These are phyloP conservation scores for Acronicta aceris DNA, from an alignment of 2,888 invertebrate genomes.

Conservation along the genomic window DNA sequence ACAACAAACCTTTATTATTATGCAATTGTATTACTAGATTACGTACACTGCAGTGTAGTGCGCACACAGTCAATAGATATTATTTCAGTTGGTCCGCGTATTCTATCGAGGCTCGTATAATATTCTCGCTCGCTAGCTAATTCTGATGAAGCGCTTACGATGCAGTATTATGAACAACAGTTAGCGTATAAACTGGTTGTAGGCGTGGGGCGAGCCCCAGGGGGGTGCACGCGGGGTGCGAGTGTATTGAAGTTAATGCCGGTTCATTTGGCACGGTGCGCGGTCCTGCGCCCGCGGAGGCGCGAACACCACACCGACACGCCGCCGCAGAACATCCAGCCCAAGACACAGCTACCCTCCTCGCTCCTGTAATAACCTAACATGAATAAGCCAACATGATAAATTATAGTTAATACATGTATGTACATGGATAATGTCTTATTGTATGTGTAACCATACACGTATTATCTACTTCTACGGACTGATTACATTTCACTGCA, in stretches of 20 bases:
- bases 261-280: slow-evolving; percentile 67
- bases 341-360: no score
- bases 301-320: not conserved
- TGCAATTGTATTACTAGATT: no score
- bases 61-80: not conserved
- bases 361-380: not conserved
- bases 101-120: slow-evolving; percentile 1
- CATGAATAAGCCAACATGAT: not conserved
- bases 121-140: slow-evolving; percentile 5
- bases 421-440: no score
- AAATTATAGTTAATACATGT: not conserved
- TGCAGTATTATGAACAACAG: slow-evolving; percentile 19
- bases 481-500: not conserved
- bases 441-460: not conserved
- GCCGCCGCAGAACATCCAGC: slow-evolving; percentile 18
- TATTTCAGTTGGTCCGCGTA: not conserved
- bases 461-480: not conserved
- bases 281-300: slow-evolving; percentile 20
- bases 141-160: slow-evolving; percentile 19
- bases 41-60: no score
- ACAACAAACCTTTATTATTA: no score
- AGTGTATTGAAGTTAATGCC: slow-evolving; percentile 64
- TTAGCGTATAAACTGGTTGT: slow-evolving; percentile 5
- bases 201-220: slow-evolving; percentile 11
- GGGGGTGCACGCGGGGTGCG: slow-evolving; percentile 2